A percentile compares a stretch with the other conserved stretches of the same genome.
phyloP scores from a whole-genome alignment of 2,113 vertebrate species.

The Bufo gargarizans region DNA sequence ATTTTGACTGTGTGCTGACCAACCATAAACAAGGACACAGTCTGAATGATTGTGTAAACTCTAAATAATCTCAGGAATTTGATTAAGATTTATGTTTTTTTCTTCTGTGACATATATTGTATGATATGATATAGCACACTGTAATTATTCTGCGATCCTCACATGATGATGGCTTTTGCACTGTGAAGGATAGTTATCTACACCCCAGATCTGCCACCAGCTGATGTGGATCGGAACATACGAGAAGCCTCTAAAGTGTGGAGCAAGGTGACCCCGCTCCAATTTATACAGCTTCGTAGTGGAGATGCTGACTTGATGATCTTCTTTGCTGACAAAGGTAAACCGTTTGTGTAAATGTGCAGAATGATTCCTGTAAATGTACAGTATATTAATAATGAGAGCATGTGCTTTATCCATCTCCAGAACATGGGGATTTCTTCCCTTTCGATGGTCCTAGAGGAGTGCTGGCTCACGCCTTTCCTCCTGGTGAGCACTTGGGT shows the following conservation, averaged over 20 bases:
- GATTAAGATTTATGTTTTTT: not conserved
- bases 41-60: no score
- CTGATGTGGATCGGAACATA: slow-evolving; percentile 35
- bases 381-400: not conserved
- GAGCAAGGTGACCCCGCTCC: slow-evolving; percentile 28
- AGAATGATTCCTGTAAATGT: not conserved
- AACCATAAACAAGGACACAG: no score
- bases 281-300: slow-evolving; percentile 39
- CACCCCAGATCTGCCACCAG: slow-evolving; percentile 49
- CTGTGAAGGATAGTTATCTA: slow-evolving; percentile 55
- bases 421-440: slow-evolving; percentile 72
- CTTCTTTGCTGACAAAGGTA: slow-evolving; percentile 32
- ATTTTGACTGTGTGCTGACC: no score
- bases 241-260: not conserved
- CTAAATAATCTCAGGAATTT: not conserved
- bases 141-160: no score
- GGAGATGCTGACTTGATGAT: slow-evolving; percentile 8
- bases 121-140: no score
- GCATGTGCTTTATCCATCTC: slow-evolving; percentile 15
- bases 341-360: not conserved
- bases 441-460: slow-evolving; percentile 70
- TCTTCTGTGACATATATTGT: not conserved
- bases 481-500: slow-evolving; percentile 66
- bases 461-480: slow-evolving; percentile 70
- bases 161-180: not conserved